These are phyloP conservation scores for Malachius bipustulatus DNA, from an alignment of 2,888 invertebrate genomes.

Conservation along the genomic window DNA sequence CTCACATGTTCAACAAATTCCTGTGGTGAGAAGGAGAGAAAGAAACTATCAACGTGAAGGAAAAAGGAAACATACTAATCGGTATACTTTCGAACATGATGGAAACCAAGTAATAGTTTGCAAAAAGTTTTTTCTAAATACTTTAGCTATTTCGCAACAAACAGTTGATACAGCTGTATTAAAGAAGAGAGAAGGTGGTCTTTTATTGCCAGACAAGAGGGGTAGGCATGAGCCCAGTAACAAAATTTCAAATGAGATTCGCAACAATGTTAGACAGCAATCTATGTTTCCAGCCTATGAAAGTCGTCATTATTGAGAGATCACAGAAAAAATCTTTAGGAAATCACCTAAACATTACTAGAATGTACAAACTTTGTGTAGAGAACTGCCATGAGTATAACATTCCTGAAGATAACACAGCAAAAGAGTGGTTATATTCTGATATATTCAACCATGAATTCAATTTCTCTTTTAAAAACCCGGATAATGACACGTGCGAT, in stretches of 20 bases:
- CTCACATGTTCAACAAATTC: not conserved
- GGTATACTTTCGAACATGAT: not conserved
- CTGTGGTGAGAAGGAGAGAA: not conserved
- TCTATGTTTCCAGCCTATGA: not conserved
- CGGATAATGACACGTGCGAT: conserved; percentile 1
- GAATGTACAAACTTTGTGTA: not conserved
- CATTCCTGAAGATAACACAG: not conserved
- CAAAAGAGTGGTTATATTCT: not conserved
- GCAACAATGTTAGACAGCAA: not conserved
- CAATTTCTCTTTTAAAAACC: not conserved
- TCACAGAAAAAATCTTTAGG: conserved; percentile 3
- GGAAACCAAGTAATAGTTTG: conserved; percentile 1
- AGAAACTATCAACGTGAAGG: not conserved
- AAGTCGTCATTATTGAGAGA: not conserved
- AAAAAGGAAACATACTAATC: conserved; percentile 1
- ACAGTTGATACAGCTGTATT: not conserved
- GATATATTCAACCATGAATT: conserved; percentile 1
- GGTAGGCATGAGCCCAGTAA: conserved; percentile 3
- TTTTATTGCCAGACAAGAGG: conserved; percentile 1
- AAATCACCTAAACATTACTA: conserved; percentile 1
- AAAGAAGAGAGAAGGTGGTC: not conserved
- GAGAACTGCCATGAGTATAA: not conserved
- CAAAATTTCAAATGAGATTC: not conserved
- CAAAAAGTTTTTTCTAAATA: conserved; percentile 2
- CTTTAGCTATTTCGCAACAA: not conserved